Base-by-base conservation (phyloP, 2,888 invertebrate genomes). In the Lapara coniferarum region DNA sequence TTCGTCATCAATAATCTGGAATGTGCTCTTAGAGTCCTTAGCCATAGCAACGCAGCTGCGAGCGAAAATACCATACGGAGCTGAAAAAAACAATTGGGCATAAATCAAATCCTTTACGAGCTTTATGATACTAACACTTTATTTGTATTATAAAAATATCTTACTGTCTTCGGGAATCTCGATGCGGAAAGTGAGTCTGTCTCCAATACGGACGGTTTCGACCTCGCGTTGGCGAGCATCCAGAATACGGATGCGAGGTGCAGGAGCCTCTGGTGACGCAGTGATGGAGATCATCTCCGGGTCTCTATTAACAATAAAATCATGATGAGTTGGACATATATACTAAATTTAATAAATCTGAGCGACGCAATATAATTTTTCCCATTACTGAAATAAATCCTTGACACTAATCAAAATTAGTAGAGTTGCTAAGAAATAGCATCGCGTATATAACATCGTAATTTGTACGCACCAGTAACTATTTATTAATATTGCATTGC, bases 1-100 rank as follows among this genome's bases (percentile, higher is more conserved):
- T 89, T 98, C 97, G 85, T 98, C 98, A 83, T 98, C 98, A 84
- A 98, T 98, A 84, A 98, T 98, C 87, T 98, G 98, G 96, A 98
- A 98, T 49, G 98, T 98, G 86, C 98, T 98, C 92, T 98, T 97
- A 6, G 98, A 98, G 89, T 98, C 98, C 92, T 98, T 98, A 70
- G 98, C 98, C 98, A 98, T 98, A 72, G 98, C 98, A 71, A 98
- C 98, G 91, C 98, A 98, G 86, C 98, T 98, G 86, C 98, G 96
- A 58, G 98, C 98, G 87, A 98, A 98, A 83, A 98, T 98, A 80
- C 98, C 98, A 84, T 98, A 98, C 7, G 98, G 98, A 90, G 98
- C 98, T 98, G 92, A 81, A 83, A 82, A 74, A 56, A 67, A 71
- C 53, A 66, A 67, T 56, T n/a, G 55, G 30, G n/a, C 55, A 63